These are phyloP conservation scores for Megaceryle maxima DNA, from an alignment of 2,113 vertebrate genomes.

Conservation along the genomic window DNA sequence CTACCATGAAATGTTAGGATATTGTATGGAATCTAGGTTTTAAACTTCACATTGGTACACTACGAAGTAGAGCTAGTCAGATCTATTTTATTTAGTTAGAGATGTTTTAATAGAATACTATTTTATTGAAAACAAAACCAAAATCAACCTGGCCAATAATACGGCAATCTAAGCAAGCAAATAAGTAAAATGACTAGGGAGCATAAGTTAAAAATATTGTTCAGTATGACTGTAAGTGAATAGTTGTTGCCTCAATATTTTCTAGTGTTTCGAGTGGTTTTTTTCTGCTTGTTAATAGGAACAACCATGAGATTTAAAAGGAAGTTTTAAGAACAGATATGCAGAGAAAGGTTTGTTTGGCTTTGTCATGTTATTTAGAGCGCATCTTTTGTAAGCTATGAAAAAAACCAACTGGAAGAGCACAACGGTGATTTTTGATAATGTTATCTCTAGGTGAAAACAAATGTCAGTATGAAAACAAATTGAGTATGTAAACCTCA, in stretches of 20 bases:
- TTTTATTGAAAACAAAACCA: background rate
- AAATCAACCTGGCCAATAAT: background rate
- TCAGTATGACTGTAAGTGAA: background rate
- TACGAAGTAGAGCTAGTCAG: background rate
- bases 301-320: background rate
- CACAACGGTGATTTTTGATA: background rate
- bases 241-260: background rate
- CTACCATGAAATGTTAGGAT: background rate
- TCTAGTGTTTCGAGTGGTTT: background rate
- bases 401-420: background rate
- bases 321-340: background rate
- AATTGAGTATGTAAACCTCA: background rate
- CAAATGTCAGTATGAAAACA: background rate
- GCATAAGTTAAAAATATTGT: background rate
- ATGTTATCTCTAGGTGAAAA: background rate
- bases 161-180: background rate
- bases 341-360: background rate
- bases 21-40: background rate
- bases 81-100: background rate
- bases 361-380: background rate
- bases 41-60: background rate
- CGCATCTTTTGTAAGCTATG: background rate
- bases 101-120: background rate
- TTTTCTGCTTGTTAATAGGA: background rate
- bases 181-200: background rate